Evolutionary conservation across 23 tunicate species (phyloP), one percentile per base, ranked within the genome.

Genomic region (Diplosoma virens): DNA sequence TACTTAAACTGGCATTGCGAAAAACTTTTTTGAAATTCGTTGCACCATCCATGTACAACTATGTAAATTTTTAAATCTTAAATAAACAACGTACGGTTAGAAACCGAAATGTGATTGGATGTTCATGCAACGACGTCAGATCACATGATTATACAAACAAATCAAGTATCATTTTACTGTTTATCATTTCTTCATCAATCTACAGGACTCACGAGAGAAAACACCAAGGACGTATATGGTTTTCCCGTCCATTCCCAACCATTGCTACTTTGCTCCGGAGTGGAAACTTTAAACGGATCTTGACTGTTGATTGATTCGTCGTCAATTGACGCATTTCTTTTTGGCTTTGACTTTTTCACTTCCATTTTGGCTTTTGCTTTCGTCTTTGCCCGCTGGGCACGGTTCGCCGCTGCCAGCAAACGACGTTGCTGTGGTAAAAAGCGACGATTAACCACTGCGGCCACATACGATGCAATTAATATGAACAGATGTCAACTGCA

Each of bases 221-320:
- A 90, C 35, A 80, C 97, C 9, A 66, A 48, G 0, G 82, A 77
- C 22, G 77, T 47, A 63, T 90, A 90, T 33, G 97, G 82, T 48
- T 83, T 73, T 37, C 97, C 97, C 28, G 30, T 28, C 97, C 97
- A 90, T 22, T 34, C 54, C 97, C 97, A 90, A 29, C 89, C 85
- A 46, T 90, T 90, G 75, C 79, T 90, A 25, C 35, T 37, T 7
- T 7, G 7, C 27, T 67, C 74, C 25, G 33, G 26, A 3, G 32
- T 3, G 18, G 21, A 4, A 11, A 22, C 30, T 1, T 41, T 6
- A 1, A 32, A 23, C n/a, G 59, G 46, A 11, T 48, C 32, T 16
- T 7, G 5, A 33, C 34, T 3, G 6, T 74, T 48, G 1, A 71
- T 11, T 24, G 87, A 59, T n/a, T 71, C 53, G 16, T 59, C 59